These are phyloP conservation scores for Numenius phaeopus DNA, from an alignment of 2,797 vertebrate species.

Conservation along the genomic window DNA sequence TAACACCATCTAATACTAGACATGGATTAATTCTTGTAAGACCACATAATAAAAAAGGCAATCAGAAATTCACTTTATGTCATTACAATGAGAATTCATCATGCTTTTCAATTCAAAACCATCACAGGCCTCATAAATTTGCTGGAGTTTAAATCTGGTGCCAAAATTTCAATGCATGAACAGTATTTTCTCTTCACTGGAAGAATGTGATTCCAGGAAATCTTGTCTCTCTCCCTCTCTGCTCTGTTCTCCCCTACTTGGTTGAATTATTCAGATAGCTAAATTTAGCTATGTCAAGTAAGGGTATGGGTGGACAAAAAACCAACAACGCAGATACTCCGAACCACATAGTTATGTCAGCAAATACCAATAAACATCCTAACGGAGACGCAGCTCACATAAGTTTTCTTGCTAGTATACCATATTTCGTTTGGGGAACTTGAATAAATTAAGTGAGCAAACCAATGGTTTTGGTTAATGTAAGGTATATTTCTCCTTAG, in stretches of 20 bases:
- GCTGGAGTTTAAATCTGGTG: not conserved
- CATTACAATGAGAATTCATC: conserved; percentile 32
- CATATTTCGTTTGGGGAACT: not conserved
- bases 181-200: not conserved
- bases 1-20: conserved; percentile 10
- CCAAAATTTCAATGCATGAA: not conserved
- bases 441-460: not conserved
- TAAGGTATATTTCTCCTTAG: not conserved
- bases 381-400: not conserved
- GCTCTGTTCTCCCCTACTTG: not conserved
- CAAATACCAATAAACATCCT: not conserved
- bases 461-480: not conserved
- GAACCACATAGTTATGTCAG: not conserved
- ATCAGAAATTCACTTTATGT: conserved; percentile 41
- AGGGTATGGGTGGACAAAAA: not conserved
- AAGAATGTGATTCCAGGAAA: not conserved
- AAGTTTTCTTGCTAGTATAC: not conserved
- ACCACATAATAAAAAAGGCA: conserved; percentile 37
- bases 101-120: conserved; percentile 22
- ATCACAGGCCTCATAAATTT: conserved; percentile 18
- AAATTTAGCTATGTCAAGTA: not conserved
- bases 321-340: accelerated
- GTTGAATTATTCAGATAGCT: not conserved
- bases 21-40: conserved; percentile 36
- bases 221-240: not conserved